phyloP scores from a whole-genome alignment of 1,140 invertebrate species.

The Cotesia chilonis region DNA sequence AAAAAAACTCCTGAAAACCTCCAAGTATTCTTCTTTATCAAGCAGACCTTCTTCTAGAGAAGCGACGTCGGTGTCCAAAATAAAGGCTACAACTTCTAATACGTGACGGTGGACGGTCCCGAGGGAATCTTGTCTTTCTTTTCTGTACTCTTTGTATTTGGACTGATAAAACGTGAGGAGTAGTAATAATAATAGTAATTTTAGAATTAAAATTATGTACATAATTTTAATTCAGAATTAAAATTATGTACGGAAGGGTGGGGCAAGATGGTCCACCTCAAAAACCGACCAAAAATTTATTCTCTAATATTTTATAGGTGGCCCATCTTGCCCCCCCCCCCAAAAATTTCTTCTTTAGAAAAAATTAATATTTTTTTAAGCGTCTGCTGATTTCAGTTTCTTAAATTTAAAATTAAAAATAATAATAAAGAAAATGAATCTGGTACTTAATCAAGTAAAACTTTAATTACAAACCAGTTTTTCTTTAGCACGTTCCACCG shows the following conservation, averaged over 20 bases:
- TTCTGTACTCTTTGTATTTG: constrained; percentile 66
- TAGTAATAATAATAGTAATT: no score
- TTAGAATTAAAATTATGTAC: no score
- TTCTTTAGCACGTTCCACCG: constrained; percentile 46
- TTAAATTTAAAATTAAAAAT: background rate
- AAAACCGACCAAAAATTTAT: no score
- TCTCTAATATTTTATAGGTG: no score
- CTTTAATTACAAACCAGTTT: constrained; percentile 44
- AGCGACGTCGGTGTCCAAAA: constrained; percentile 67
- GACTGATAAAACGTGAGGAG: constrained; percentile 46
- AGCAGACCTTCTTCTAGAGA: constrained; percentile 72
- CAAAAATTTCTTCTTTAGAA: no score
- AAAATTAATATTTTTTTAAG: no score
- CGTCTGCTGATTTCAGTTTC: no score
- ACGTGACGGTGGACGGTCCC: constrained; percentile 71
- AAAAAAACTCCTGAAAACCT: constrained; percentile 68
- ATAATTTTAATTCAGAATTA: no score
- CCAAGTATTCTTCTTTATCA: constrained; percentile 70
- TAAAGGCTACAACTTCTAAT: constrained; percentile 71
- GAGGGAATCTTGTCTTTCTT: constrained; percentile 62
- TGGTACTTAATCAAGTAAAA: background rate
- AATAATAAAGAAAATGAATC: background rate
- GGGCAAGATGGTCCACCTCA: no score
- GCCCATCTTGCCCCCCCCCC: no score
- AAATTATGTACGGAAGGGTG: no score